Conservation (phyloP, 2,113 vertebrate genomes). For the Syngnathus floridae region DNA sequence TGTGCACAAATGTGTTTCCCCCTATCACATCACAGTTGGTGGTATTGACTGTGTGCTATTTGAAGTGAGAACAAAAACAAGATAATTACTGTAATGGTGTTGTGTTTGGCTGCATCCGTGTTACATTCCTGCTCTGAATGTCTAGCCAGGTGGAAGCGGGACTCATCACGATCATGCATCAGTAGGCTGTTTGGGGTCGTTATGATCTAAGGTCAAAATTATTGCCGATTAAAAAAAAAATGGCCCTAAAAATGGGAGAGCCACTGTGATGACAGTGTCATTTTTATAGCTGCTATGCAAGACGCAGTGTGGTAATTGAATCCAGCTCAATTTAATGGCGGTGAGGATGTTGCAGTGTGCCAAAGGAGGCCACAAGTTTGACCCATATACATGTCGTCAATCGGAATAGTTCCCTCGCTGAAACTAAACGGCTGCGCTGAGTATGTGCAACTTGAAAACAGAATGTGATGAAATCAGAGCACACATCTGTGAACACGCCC, state of each 20-base stretch:
- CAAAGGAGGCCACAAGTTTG: neutral
- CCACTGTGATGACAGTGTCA: neutral
- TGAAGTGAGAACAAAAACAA: neutral
- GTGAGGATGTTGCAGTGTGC: neutral
- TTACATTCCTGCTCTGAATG: conserved; percentile 12
- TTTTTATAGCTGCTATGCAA: neutral
- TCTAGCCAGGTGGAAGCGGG: conserved; percentile 53
- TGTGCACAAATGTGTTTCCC: neutral
- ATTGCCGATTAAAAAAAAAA: neutral
- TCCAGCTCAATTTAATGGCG: neutral
- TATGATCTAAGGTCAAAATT: conserved; percentile 56
- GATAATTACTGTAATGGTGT: conserved; percentile 19
- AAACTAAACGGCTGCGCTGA: neutral
- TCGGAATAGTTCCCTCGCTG: conserved; percentile 3
- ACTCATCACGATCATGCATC: conserved; percentile 26
- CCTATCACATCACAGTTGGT: neutral
- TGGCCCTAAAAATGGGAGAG: neutral
- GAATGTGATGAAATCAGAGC: conserved; percentile 28
- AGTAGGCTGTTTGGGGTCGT: conserved; percentile 37
- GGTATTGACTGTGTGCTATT: neutral
- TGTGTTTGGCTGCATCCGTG: conserved; percentile 28
- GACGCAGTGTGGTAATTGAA: neutral
- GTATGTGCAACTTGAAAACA: conserved; percentile 13
- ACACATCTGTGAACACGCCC: conserved; percentile 38
- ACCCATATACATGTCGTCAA: neutral